These are phyloP conservation scores for Acomys russatus DNA, from an alignment of 2,797 vertebrate genomes.

Conservation along the genomic window DNA sequence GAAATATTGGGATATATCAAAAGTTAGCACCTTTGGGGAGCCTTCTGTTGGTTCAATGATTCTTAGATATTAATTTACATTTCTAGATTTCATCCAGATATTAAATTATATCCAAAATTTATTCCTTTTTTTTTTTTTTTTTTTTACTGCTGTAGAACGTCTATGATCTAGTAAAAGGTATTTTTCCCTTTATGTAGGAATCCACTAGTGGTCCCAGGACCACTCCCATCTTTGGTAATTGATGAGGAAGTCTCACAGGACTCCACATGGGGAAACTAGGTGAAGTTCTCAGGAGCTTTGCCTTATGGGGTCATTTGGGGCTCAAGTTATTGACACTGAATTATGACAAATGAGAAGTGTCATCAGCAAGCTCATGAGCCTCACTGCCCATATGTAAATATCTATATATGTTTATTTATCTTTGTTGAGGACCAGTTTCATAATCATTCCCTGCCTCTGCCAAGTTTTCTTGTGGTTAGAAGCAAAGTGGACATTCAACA, in stretches of 20 bases:
- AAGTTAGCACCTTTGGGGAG: neutral
- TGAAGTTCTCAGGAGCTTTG: neutral
- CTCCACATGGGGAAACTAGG: neutral
- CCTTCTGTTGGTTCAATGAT: neutral
- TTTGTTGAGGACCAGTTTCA: neutral
- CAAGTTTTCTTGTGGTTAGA: conserved; percentile 40
- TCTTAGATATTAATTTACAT: conserved; percentile 2
- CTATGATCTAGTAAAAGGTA: neutral
- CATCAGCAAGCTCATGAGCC: neutral
- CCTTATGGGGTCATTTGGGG: neutral
- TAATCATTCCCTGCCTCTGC: neutral
- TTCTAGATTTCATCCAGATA: conserved; percentile 16
- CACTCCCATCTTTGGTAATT: neutral
- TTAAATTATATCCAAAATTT: neutral
- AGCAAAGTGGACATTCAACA: neutral
- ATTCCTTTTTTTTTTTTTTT: neutral
- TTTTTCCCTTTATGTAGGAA: neutral
- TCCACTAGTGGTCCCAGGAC: neutral
- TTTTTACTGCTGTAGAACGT: conserved; percentile 15
- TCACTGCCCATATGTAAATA: neutral
- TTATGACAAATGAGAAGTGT: neutral
- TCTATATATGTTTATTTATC: neutral
- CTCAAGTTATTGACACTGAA: neutral
- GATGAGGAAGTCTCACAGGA: neutral
- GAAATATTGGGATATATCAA: neutral